Evolutionary conservation across 1,140 invertebrate genomes (phyloP).

Genomic region (Tenebrio molitor): DNA sequence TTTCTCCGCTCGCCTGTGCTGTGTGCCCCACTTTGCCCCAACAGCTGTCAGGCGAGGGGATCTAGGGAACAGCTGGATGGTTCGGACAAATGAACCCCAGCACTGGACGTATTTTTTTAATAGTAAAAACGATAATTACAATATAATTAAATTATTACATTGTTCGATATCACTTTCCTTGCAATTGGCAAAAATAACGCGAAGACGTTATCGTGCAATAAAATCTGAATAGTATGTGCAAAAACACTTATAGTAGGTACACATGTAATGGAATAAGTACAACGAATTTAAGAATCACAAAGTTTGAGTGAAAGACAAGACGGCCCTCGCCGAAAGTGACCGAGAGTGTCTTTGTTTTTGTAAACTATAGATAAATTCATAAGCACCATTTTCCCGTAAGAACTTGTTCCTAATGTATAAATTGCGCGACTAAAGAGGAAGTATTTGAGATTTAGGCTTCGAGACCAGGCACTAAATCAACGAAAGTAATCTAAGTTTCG

Average conservation of each 20-base stretch:
- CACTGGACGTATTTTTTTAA: conserved; percentile 31
- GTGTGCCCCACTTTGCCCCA: too few relatives aligned
- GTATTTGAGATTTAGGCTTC: conserved; percentile 17
- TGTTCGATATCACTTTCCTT: conserved; percentile 38
- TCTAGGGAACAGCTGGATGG: too few relatives aligned
- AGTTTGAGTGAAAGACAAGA: conserved; percentile 31
- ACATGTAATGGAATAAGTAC: conserved; percentile 37
- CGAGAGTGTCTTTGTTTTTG: neutral
- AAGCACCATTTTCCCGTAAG: conserved; percentile 26
- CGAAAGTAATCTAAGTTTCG: conserved; percentile 8
- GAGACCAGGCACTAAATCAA: conserved; percentile 25
- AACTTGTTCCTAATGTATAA: conserved; percentile 9
- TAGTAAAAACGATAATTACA: conserved; percentile 34
- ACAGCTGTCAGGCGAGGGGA: too few relatives aligned
- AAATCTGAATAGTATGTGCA: conserved; percentile 30
- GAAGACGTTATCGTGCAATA: conserved; percentile 33
- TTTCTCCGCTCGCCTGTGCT: too few relatives aligned
- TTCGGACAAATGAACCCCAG: too few relatives aligned
- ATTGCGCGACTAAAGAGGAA: conserved; percentile 18
- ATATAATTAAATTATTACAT: conserved; percentile 35
- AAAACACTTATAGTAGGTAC: conserved; percentile 28
- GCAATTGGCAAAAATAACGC: conserved; percentile 38
- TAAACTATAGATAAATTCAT: conserved; percentile 36
- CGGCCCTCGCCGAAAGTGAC: neutral
- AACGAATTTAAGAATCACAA: conserved; percentile 29